A percentile compares a stretch with the other conserved stretches of the same genome.
phyloP scores from a whole-genome alignment of 1,140 invertebrate species.

The Arion vulgaris region DNA sequence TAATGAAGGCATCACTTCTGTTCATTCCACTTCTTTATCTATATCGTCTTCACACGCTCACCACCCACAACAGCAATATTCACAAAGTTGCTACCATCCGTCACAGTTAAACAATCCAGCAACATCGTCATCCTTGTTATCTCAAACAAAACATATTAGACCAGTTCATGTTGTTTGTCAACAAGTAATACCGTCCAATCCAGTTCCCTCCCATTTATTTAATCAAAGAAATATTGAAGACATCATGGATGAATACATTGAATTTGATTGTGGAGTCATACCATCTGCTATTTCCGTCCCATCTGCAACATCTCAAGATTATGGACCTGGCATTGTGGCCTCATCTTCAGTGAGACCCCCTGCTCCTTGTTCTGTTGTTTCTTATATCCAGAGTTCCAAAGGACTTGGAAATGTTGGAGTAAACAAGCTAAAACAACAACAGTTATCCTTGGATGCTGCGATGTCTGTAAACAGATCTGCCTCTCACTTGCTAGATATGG shows the following conservation, averaged over 20 bases:
- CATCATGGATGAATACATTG: not conserved
- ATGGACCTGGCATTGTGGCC: not conserved
- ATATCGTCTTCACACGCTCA: not conserved
- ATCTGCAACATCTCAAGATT: not conserved
- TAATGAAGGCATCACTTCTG: not conserved
- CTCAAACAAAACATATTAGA: conserved; percentile 8
- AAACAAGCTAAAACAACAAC: not conserved
- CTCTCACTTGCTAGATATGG: conserved; percentile 44
- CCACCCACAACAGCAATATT: not conserved
- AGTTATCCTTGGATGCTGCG: not conserved
- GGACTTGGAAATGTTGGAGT: not conserved
- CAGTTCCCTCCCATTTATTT: not conserved
- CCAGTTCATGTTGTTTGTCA: not conserved
- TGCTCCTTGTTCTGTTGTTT: not conserved
- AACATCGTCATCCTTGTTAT: not conserved
- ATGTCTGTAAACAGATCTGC: conserved; percentile 10
- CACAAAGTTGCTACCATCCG: conserved; percentile 39
- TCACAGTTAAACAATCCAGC: conserved; percentile 21
- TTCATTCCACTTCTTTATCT: not conserved
- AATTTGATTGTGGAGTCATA: not conserved
- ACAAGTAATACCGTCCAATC: not conserved
- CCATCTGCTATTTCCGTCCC: not conserved
- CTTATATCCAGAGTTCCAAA: not conserved
- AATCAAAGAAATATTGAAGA: not conserved
- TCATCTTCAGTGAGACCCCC: not conserved